These are phyloP conservation scores for Agrotis ipsilon DNA, from an alignment of 2,888 invertebrate genomes.

Conservation along the genomic window DNA sequence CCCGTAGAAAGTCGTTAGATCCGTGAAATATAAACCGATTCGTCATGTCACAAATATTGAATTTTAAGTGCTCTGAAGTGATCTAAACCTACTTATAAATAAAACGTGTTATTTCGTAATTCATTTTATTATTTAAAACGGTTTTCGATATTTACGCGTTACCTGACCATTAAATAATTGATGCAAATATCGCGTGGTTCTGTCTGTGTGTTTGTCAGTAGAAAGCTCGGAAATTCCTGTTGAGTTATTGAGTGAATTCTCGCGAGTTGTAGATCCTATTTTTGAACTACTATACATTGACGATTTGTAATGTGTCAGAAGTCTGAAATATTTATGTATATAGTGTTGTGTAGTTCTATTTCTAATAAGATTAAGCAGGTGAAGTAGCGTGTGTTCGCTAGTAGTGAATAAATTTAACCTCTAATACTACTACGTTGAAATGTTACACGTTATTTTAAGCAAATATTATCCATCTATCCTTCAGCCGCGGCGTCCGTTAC, in stretches of 20 bases:
- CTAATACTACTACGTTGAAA: conserved; percentile 54
- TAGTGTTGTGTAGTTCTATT: conserved; percentile 25
- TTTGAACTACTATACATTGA: conserved; percentile 14
- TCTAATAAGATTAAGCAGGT: conserved; percentile 26
- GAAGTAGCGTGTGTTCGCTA: conserved; percentile 51
- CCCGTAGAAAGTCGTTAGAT: conserved; percentile 79
- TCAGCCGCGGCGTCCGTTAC: conserved; percentile 59
- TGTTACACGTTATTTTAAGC: conserved; percentile 64
- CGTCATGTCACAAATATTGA: conserved; percentile 73
- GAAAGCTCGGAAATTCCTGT: conserved; percentile 33
- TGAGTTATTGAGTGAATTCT: conserved; percentile 28
- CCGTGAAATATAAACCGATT: conserved; percentile 74
- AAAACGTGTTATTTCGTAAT: conserved; percentile 58
- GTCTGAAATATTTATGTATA: conserved; percentile 40
- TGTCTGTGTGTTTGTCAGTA: conserved; percentile 57
- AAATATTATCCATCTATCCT: conserved; percentile 65
- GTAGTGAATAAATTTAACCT: conserved; percentile 59
- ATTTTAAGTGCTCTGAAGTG: conserved; percentile 69
- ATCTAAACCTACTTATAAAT: conserved; percentile 43
- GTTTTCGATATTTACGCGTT: conserved; percentile 54
- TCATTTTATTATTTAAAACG: conserved; percentile 54
- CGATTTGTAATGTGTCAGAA: conserved; percentile 46
- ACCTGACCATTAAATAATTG: conserved; percentile 63
- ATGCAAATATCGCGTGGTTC: conserved; percentile 49
- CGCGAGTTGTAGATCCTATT: conserved; percentile 9